phyloP scores from a whole-genome alignment of 2,113 vertebrate species.

The Orthonyx spaldingii region DNA sequence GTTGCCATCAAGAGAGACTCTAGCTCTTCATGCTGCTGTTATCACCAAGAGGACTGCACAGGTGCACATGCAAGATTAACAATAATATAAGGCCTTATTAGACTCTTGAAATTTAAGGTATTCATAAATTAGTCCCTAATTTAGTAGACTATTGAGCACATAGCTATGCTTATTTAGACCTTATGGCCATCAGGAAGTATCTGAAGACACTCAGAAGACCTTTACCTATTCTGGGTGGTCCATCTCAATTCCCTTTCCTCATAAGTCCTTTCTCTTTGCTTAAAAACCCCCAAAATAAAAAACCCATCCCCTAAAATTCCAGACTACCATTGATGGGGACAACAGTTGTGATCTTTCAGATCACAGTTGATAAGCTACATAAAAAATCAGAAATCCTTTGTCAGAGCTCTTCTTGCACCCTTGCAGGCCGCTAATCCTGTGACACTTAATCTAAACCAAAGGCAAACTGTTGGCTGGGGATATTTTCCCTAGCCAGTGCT shows the following conservation, averaged over 20 bases:
- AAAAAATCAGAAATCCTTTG: background rate
- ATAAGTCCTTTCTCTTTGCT: background rate
- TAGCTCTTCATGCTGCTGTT: background rate
- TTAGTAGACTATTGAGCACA: background rate
- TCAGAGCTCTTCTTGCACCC: background rate
- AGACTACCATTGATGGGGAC: fast-evolving
- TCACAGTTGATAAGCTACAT: background rate
- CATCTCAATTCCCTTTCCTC: background rate
- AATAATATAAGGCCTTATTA: background rate
- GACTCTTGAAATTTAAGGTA: background rate
- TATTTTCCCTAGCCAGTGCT: conserved; percentile 7
- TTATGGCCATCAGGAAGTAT: background rate
- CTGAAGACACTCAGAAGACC: background rate
- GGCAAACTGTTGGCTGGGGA: background rate
- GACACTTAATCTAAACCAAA: conserved; percentile 31
- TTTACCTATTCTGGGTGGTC: background rate
- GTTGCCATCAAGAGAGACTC: background rate
- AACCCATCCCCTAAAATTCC: background rate
- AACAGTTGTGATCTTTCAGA: background rate
- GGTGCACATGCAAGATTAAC: background rate
- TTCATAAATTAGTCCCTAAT: background rate
- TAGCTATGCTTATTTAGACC: background rate
- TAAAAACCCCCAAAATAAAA: background rate
- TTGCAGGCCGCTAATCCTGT: background rate
- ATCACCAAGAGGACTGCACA: background rate